These are phyloP conservation scores for Gouania willdenowi DNA, from an alignment of 2,797 vertebrate genomes.

Conservation along the genomic window DNA sequence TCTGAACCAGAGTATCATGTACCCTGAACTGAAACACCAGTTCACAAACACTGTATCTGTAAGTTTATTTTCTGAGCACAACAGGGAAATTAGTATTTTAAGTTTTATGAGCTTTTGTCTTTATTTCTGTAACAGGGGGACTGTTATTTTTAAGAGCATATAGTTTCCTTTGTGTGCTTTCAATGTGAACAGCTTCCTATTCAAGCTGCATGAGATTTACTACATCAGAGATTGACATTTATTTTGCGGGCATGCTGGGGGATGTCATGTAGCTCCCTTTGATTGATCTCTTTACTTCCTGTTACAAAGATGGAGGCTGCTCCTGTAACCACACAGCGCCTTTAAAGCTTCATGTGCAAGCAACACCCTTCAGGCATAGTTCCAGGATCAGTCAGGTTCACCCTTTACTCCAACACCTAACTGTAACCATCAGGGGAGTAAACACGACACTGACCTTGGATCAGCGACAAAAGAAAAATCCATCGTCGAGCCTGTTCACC, in stretches of 20 bases:
- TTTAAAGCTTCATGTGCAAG: constrained; percentile 60
- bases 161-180: constrained; percentile 5
- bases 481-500: constrained; percentile 44
- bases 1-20: too few species aligned
- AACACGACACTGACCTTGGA: constrained; percentile 64
- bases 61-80: too few species aligned
- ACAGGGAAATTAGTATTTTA: too few species aligned
- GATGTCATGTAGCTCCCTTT: constrained; percentile 62
- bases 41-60: too few species aligned
- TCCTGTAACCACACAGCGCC: constrained; percentile 57
- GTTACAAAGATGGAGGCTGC: constrained; percentile 66
- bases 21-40: too few species aligned
- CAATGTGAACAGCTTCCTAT: constrained; percentile 17
- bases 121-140: constrained; percentile 11
- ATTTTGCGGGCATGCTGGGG: constrained; percentile 58
- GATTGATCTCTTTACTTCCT: constrained; percentile 72
- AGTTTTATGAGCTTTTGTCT: constrained; percentile 1
- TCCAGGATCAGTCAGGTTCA: constrained; percentile 55
- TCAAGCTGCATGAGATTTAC: constrained; percentile 53
- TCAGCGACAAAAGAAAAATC: constrained; percentile 62
- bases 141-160: constrained; percentile 4
- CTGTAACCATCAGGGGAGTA: constrained; percentile 67
- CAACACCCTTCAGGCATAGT: constrained; percentile 59
- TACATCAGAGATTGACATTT: constrained; percentile 58
- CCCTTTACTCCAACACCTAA: constrained; percentile 42